Evolutionary conservation across 2,797 vertebrate genomes (phyloP), one percentile per base, ranked within the genome.

Genomic region (Lophura swinhoii): DNA sequence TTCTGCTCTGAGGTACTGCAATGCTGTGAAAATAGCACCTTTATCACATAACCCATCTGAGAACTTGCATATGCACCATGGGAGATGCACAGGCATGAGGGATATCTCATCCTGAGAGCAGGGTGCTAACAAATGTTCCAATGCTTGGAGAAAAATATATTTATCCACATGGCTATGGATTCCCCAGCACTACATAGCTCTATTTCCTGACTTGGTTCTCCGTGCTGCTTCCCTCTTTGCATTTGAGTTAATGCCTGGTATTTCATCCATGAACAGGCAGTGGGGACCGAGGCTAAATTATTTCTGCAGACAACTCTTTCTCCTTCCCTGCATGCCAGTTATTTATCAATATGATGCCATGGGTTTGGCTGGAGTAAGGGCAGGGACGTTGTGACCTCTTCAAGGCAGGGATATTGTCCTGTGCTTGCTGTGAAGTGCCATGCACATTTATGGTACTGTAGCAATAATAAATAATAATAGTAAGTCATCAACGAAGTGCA

Each of bases 401-500:
- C 20, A 14, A 55, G 72, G 74, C 43, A 59, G 87, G 29, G 60
- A 53, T 35, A 8, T 41, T 23, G 69, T 80, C 60, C 75, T 56
- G 56, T 7, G 58, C 68, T 80, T 10, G 2, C 33, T 87, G 29
- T 83, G 4, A 88, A 93, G 68, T 16, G 18, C 66, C 68, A 49
- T 4, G 23, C 58, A 39, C 69, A 18, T 89, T 87, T 58, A 49
- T 20, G 44, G 55, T 64, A 33, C 35, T 1, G 1, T 58, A 87
- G 66, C 53, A 88, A 87, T 69, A 60, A 91, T 71, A 83, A 96
- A 91, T 92, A 80, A 90, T 72, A 69, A 71, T 5, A 74, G 67
- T 18, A 80, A 94, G 68, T 18, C 56, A 62, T 82, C 41, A 68
- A 49, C 82, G 92, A 51, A 76, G 64, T 44, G 72, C 21, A 53